These are phyloP conservation scores for Drosophila fulvimacula DNA, from an alignment of 2,888 invertebrate species.

Conservation along the genomic window DNA sequence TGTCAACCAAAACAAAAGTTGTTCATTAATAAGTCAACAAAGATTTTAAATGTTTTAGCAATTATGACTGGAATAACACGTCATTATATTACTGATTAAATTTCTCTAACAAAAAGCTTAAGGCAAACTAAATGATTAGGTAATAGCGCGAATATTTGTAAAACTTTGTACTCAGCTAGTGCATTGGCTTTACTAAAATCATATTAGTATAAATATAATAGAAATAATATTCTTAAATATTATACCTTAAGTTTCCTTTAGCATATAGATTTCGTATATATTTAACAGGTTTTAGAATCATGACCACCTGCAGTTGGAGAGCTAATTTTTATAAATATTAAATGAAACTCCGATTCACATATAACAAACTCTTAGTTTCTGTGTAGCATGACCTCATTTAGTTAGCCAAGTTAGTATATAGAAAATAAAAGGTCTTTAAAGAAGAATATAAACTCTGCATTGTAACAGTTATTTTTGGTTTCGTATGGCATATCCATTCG, in stretches of 20 bases:
- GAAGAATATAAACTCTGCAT: not conserved
- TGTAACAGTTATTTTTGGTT: not conserved
- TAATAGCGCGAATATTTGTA: not conserved
- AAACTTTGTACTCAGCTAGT: not conserved
- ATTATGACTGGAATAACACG: not conserved
- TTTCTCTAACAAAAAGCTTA: not conserved
- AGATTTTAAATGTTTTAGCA: not conserved
- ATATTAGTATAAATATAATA: not conserved
- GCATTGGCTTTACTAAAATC: not conserved
- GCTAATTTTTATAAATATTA: not conserved
- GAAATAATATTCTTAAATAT: not conserved
- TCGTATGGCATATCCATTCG: slow-evolving; percentile 13
- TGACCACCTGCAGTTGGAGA: no score
- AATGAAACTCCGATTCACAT: not conserved
- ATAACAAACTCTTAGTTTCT: slow-evolving; percentile 23
- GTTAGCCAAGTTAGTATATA: not conserved
- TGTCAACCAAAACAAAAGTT: slow-evolving; percentile 38
- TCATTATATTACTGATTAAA: not conserved
- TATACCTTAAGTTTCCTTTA: not conserved
- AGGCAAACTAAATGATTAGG: not conserved
- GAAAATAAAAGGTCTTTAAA: not conserved
- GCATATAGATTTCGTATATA: no score
- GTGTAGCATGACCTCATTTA: slow-evolving; percentile 24
- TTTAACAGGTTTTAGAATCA: no score
- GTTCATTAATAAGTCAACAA: slow-evolving; percentile 25